These are phyloP conservation scores for Wasmannia auropunctata DNA, from an alignment of 1,140 invertebrate genomes.

Conservation along the genomic window DNA sequence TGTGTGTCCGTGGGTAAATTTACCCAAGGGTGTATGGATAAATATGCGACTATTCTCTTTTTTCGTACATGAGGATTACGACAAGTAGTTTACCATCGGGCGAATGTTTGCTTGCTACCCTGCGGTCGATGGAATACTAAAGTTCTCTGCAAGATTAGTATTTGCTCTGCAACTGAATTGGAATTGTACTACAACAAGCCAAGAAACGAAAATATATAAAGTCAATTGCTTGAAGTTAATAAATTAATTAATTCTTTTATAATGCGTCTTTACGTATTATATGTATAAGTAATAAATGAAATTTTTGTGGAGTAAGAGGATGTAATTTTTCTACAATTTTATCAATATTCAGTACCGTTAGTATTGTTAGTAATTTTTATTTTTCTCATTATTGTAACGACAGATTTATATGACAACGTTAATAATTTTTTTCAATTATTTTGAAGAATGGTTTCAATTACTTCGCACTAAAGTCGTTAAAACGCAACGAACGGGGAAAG, in stretches of 20 bases:
- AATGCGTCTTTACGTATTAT: background rate
- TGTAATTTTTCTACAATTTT: background rate
- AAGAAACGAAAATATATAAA: conserved; percentile 14
- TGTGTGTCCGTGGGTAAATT: conserved; percentile 6
- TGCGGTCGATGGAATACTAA: conserved; percentile 22
- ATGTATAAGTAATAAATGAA: background rate
- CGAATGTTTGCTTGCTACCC: conserved; percentile 27
- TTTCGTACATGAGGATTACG: conserved; percentile 40
- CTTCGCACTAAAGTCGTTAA: background rate
- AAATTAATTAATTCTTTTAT: background rate
- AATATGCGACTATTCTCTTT: conserved; percentile 51
- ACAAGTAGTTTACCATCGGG: conserved; percentile 27
- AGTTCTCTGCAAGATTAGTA: conserved; percentile 34
- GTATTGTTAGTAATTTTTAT: background rate
- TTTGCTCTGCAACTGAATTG: conserved; percentile 31
- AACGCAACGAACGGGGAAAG: background rate
- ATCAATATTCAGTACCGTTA: background rate
- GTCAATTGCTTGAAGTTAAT: background rate
- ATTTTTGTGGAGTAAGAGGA: background rate
- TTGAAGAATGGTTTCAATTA: background rate
- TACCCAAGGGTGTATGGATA: background rate
- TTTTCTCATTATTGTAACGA: background rate
- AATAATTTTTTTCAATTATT: background rate
- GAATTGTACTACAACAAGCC: background rate
- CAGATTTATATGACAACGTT: background rate